A percentile compares a stretch with the other conserved stretches of the same genome.
phyloP scores from a whole-genome alignment of 2,797 vertebrate genomes.

The Malacoraja senta region DNA sequence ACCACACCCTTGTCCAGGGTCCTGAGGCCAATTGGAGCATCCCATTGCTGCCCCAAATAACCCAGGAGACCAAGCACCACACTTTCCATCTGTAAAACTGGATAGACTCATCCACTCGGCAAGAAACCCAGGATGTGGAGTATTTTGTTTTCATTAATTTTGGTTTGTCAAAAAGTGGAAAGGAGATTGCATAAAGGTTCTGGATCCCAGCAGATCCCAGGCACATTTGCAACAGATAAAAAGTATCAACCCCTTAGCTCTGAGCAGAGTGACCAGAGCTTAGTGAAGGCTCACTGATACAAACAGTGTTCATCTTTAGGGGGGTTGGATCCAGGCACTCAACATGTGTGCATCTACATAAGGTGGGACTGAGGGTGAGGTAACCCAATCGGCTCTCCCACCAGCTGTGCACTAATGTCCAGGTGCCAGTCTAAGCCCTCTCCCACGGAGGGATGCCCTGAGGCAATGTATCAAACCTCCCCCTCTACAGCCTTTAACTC shows the following conservation, averaged over 20 bases:
- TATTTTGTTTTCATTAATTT: not conserved
- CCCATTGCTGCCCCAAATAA: not conserved
- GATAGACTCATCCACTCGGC: not conserved
- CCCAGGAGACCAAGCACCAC: not conserved
- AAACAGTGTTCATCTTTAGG: not conserved
- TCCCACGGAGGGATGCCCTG: not conserved
- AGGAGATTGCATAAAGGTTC: not conserved
- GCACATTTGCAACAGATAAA: not conserved
- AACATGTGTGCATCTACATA: not conserved
- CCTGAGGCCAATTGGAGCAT: not conserved
- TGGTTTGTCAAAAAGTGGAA: not conserved
- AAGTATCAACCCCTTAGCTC: not conserved
- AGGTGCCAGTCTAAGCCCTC: slow-evolving; percentile 25
- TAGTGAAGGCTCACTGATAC: not conserved
- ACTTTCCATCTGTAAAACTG: not conserved
- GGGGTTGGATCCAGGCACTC: not conserved
- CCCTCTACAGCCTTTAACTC: slow-evolving; percentile 11
- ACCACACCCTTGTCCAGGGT: not conserved
- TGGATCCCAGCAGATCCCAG: not conserved
- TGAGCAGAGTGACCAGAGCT: not conserved
- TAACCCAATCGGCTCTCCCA: not conserved
- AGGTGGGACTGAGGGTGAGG: slow-evolving; percentile 15
- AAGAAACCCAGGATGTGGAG: not conserved
- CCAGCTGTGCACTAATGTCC: slow-evolving; percentile 28
- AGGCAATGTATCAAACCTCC: not conserved